phyloP scores from a whole-genome alignment of 2,113 vertebrate species.

The Phalacrocorax pelagicus region DNA sequence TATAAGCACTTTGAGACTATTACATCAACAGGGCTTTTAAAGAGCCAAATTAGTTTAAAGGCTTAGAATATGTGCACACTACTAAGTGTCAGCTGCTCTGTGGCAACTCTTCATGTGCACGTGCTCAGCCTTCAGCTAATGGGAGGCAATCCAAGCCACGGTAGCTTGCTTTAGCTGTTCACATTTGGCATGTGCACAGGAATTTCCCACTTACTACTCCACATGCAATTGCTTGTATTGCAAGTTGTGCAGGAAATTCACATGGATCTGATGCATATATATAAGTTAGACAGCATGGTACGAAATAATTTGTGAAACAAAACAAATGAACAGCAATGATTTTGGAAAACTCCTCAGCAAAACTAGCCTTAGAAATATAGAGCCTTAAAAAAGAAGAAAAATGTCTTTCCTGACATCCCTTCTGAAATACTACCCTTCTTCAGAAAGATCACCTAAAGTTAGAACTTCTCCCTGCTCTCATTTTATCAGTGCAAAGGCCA shows the following conservation, averaged over 20 bases:
- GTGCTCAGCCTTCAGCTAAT: background rate
- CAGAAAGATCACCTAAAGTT: background rate
- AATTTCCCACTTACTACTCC: background rate
- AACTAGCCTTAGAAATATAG: background rate
- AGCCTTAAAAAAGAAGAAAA: background rate
- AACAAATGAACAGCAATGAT: background rate
- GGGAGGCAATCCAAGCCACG: background rate
- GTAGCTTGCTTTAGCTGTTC: background rate
- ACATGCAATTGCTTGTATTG: background rate
- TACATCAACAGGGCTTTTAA: background rate
- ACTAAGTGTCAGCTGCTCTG: background rate
- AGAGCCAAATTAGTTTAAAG: background rate
- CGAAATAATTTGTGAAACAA: background rate
- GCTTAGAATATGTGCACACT: background rate
- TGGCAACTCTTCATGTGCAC: background rate
- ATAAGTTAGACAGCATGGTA: background rate
- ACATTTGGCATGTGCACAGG: background rate
- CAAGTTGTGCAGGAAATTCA: background rate
- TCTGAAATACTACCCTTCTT: background rate
- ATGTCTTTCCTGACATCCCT: background rate
- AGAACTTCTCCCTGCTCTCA: background rate
- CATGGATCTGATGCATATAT: background rate
- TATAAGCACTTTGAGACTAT: background rate
- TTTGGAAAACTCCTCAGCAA: background rate
- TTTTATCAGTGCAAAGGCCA: background rate